Evolutionary conservation across 2,113 vertebrate genomes (phyloP), one percentile per base, ranked within the genome.

Genomic region (Bungarus multicinctus): DNA sequence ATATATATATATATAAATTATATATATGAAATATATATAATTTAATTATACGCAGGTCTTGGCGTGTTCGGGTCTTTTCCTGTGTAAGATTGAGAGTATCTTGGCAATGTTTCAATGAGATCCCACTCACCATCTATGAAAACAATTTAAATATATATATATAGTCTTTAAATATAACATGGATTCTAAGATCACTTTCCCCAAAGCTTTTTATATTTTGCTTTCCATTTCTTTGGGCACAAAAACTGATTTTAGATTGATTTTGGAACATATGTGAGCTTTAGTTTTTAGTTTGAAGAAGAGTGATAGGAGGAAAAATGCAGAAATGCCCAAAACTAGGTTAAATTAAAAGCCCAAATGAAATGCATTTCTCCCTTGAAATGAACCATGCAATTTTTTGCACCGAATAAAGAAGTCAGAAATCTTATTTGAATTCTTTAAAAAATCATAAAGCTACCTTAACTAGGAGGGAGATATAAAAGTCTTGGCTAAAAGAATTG

Each of bases 371-470:
- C 54, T 30, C 90, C 43, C 39, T 54, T 57, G 5, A 89, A 45
- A 87, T 25, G 60, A 92, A 39, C 34, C 10, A 1, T n/a, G 34
- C 43, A n/a, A 47, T n/a, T 81, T 39, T 50, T 81, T 45, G 60
- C 81, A 43, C 12, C 12, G 3, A 86, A 30, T 3, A 52, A 64
- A 93, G 60, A 52, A 23, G 34, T 87, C 55, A 89, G 43, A 60
- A 86, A 85, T 52, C 4, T 22, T 58, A 52, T 50, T 64, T 90
- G 22, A 52, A 10, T 58, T 54, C 30, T 69, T 74, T 86, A 39
- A 81, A 86, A 81, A 88, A 91, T 91, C 92, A 47, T 54, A 85
- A 93, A 74, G 5, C 0, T 3, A 95, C 60, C 64, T 43, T 91
- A 16, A 0, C 90, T 6, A 57, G 54, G 39, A 22, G 81, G 30